Conservation (phyloP, 2,113 vertebrate genomes). For the Cochlearius cochlearius region DNA sequence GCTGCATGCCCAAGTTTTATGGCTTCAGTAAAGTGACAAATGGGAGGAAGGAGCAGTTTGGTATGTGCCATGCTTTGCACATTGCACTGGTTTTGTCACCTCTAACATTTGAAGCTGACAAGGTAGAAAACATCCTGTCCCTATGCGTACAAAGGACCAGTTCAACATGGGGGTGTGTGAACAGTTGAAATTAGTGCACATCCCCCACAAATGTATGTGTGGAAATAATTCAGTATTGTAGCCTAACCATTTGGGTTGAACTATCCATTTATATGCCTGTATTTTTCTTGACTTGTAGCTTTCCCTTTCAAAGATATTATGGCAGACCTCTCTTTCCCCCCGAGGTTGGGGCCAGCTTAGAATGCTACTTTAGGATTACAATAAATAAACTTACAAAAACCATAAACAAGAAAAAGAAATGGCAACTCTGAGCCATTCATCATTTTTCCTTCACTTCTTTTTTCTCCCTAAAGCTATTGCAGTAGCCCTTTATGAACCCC, state of each 20-base stretch:
- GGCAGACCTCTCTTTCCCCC: background rate
- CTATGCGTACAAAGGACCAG: background rate
- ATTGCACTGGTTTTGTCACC: slow-evolving; percentile 40
- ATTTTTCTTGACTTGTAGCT: background rate
- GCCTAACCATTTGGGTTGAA: background rate
- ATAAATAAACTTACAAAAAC: slow-evolving; percentile 22
- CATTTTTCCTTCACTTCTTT: background rate
- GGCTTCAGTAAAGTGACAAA: slow-evolving; percentile 37
- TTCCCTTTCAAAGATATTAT: background rate
- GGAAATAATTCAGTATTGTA: background rate
- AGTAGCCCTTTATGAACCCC: slow-evolving; percentile 9
- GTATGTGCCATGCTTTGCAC: slow-evolving; percentile 26
- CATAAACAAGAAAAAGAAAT: background rate
- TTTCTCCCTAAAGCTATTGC: background rate
- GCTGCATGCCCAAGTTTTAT: background rate
- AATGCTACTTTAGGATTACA: slow-evolving; percentile 1
- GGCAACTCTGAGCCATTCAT: background rate
- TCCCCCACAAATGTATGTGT: background rate
- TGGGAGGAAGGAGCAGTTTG: slow-evolving; percentile 9
- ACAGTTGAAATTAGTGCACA: background rate
- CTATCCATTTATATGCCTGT: background rate
- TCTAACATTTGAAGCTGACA: slow-evolving; percentile 46
- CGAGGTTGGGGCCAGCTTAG: background rate
- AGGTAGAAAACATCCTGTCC: background rate
- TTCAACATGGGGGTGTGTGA: background rate